phyloP scores from a whole-genome alignment of 2,797 vertebrate species.

The Hephaestus fuliginosus region DNA sequence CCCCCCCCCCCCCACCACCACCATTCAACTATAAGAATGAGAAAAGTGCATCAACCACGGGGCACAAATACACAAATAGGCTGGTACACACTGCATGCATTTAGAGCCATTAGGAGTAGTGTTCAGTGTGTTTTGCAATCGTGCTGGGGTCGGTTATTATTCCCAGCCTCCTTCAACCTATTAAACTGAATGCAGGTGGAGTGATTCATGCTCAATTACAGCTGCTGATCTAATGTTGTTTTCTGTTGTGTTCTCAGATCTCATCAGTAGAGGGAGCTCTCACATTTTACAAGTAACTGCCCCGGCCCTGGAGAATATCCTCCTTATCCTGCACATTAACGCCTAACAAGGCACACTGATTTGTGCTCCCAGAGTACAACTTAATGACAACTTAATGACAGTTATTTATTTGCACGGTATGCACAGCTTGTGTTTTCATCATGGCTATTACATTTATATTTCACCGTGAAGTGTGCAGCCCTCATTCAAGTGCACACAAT shows the following conservation, averaged over 20 bases:
- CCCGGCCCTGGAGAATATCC: neutral
- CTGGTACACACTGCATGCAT: neutral
- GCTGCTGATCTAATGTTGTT: conserved; percentile 15
- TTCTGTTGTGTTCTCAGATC: conserved; percentile 24
- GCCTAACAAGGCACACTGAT: conserved; percentile 1
- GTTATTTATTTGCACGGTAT: neutral
- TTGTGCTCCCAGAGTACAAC: neutral
- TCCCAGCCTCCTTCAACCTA: conserved; percentile 7
- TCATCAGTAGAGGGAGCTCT: conserved; percentile 75
- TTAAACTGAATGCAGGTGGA: conserved; percentile 32
- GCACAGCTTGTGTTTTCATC: neutral
- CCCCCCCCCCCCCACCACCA: neutral
- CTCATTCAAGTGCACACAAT: neutral
- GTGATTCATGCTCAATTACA: conserved; percentile 42
- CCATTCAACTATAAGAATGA: conserved; percentile 58
- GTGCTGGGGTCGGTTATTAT: neutral
- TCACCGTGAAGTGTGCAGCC: neutral
- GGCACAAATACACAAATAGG: neutral
- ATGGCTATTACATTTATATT: neutral
- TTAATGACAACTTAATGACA: neutral
- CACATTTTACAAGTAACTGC: conserved; percentile 57
- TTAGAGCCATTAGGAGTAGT: neutral
- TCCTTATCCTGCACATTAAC: neutral
- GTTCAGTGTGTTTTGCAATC: neutral
- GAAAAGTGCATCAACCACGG: conserved; percentile 26